phyloP scores from a whole-genome alignment of 1,140 invertebrate genomes.

The Drosophila aff. region DNA sequence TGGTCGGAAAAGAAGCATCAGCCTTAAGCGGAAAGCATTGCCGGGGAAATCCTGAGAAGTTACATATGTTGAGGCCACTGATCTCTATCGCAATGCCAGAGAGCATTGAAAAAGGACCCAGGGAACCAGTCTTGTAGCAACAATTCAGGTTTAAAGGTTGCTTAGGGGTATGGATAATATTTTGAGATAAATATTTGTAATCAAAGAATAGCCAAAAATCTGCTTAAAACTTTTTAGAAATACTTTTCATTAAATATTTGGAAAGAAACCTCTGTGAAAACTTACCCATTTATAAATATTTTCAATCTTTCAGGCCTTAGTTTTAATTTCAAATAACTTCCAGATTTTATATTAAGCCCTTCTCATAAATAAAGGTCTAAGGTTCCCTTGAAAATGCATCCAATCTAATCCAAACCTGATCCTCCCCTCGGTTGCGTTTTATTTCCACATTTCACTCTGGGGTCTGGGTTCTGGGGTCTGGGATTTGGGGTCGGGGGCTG shows the following conservation, averaged over 20 bases:
- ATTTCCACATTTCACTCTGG: conserved; percentile 40
- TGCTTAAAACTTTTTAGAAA: neutral
- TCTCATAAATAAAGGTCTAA: neutral
- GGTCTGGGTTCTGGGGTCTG: conserved; percentile 1
- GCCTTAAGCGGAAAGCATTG: conserved; percentile 19
- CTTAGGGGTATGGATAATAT: neutral
- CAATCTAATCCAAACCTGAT: conserved; percentile 9
- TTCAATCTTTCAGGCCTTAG: no score
- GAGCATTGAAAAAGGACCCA: neutral
- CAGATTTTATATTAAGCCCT: neutral
- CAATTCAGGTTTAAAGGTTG: neutral
- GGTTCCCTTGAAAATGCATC: neutral
- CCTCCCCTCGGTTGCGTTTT: conserved; percentile 27
- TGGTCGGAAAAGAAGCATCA: neutral
- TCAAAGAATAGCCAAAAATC: no score
- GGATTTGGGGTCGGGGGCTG: conserved; percentile 28
- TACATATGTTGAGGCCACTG: conserved; percentile 51
- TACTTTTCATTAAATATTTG: no score
- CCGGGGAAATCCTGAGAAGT: conserved; percentile 47
- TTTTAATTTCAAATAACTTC: neutral
- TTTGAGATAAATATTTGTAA: neutral
- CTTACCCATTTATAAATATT: neutral
- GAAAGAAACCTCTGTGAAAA: no score
- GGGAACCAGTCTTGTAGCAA: conserved; percentile 6
- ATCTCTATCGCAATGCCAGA: conserved; percentile 19